These are phyloP conservation scores for Cecropterus lyciades DNA, from an alignment of 1,140 invertebrate genomes.

Conservation along the genomic window DNA sequence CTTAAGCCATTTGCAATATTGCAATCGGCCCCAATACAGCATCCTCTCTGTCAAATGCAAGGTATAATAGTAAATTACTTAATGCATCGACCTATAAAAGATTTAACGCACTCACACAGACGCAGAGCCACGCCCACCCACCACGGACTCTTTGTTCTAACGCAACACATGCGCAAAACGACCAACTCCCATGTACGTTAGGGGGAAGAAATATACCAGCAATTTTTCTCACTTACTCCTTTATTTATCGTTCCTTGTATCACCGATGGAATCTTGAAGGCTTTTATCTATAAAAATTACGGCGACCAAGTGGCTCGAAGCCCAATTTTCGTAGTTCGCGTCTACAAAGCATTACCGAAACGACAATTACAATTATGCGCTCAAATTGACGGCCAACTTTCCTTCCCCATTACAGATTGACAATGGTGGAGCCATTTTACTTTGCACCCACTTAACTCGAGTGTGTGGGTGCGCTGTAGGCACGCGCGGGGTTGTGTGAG, in stretches of 20 bases:
- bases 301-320: slow-evolving; percentile 21
- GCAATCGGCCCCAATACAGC: slow-evolving; percentile 25
- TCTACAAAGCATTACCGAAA: slow-evolving; percentile 44
- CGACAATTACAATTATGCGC: slow-evolving; percentile 77
- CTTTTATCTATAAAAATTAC: slow-evolving; percentile 47
- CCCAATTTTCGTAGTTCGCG: slow-evolving; percentile 48
- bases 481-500: slow-evolving; percentile 39
- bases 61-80: slow-evolving; percentile 80
- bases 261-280: slow-evolving; percentile 52
- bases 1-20: slow-evolving; percentile 6
- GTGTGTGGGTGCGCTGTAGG: slow-evolving; percentile 49
- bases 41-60: slow-evolving; percentile 68
- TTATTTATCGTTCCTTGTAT: slow-evolving; percentile 64
- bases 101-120: slow-evolving; percentile 72
- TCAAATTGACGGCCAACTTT: slow-evolving; percentile 76
- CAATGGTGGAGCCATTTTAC: slow-evolving; percentile 74
- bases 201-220: slow-evolving; percentile 58
- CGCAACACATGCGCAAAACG: slow-evolving; percentile 63
- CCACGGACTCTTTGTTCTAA: slow-evolving; percentile 64
- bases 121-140: slow-evolving; percentile 53
- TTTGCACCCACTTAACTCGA: slow-evolving; percentile 64
- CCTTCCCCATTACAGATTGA: slow-evolving; percentile 73
- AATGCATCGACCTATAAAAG: slow-evolving; percentile 82
- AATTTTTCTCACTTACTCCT: slow-evolving; percentile 72
- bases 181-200: slow-evolving; percentile 47